These are phyloP conservation scores for Atrina japonica DNA, from an alignment of 2,888 invertebrate genomes.

Conservation along the genomic window DNA sequence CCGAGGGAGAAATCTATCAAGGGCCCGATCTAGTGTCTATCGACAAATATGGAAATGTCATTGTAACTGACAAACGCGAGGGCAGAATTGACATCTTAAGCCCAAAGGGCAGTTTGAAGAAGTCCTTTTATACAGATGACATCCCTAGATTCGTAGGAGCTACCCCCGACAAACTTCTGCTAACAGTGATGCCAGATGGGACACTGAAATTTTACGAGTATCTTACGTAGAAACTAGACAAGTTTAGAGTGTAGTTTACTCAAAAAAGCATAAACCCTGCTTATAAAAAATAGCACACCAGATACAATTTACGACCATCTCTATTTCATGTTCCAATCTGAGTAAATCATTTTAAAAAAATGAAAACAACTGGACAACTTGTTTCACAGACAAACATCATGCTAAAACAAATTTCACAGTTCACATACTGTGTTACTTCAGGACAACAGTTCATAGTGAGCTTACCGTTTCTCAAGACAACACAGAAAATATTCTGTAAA, in stretches of 20 bases:
- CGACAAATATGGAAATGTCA: conserved; percentile 63
- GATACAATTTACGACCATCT: too few species aligned
- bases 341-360: too few species aligned
- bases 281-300: too few species aligned
- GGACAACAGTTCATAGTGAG: too few species aligned
- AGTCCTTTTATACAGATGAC: conserved; percentile 65
- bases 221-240: conserved; percentile 23
- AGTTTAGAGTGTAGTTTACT: not conserved
- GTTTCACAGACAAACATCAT: too few species aligned
- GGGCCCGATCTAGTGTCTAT: conserved; percentile 70
- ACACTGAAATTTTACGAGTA: conserved; percentile 69
- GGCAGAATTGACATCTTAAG: conserved; percentile 68
- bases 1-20: conserved; percentile 64
- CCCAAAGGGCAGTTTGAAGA: conserved; percentile 65
- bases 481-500: too few species aligned
- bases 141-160: conserved; percentile 66
- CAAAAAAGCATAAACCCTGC: too few species aligned
- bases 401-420: too few species aligned
- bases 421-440: too few species aligned
- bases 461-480: too few species aligned
- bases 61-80: conserved; percentile 71
- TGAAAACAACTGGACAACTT: too few species aligned
- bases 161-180: conserved; percentile 65
- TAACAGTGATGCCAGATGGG: conserved; percentile 67
- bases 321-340: too few species aligned